Percentiles rank a stretch among this genome's conserved stretches.
These are phyloP conservation scores for Odontomyia ornata DNA, from an alignment of 2,888 invertebrate genomes.

Conservation along the genomic window DNA sequence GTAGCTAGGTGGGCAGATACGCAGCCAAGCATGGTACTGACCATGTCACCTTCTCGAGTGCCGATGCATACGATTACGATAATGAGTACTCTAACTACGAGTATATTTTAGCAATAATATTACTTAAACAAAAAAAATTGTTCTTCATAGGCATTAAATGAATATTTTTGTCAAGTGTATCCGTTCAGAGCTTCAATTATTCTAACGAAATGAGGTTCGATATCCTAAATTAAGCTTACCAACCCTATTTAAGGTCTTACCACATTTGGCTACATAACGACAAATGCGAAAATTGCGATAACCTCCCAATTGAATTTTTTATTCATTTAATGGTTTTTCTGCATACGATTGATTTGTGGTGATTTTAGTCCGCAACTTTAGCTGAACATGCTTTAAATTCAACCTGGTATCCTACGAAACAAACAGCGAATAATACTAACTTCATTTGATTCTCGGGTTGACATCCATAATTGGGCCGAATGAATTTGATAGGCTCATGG, in stretches of 20 bases:
- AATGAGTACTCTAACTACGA: too few species aligned
- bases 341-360: neutral
- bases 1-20: too few species aligned
- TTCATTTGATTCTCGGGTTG: slow-evolving; percentile 17
- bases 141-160: too few species aligned
- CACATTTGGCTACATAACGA: neutral
- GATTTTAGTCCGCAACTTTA: neutral
- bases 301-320: slow-evolving; percentile 1
- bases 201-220: too few species aligned
- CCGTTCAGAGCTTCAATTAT: too few species aligned
- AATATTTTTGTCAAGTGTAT: too few species aligned
- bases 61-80: too few species aligned
- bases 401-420: neutral
- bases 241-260: neutral
- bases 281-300: neutral
- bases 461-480: slow-evolving; percentile 45
- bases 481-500: slow-evolving; percentile 38
- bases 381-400: neutral
- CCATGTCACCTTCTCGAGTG: too few species aligned
- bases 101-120: too few species aligned
- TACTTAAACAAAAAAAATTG: too few species aligned
- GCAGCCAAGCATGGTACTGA: too few species aligned
- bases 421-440: neutral
- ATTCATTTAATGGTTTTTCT: neutral
- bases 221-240: neutral